Evolutionary conservation across 2,797 vertebrate genomes (phyloP).

Genomic region (Alcedo quadribrachys): DNA sequence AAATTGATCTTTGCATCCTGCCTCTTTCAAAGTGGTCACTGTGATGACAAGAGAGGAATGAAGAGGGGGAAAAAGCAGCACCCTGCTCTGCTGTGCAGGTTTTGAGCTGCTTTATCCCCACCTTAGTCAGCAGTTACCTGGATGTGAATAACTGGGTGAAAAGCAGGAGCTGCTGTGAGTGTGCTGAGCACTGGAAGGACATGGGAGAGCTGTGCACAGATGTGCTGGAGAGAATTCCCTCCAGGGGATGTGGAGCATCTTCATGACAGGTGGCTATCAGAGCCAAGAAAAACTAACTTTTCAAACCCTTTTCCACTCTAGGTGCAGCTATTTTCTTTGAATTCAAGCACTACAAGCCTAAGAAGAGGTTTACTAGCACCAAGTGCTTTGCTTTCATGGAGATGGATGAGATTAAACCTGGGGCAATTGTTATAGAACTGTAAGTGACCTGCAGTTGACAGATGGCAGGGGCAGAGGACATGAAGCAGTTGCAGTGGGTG

Average conservation of each 20-base stretch:
- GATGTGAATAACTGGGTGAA: not conserved
- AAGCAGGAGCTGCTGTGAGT: not conserved
- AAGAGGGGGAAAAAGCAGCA: not conserved
- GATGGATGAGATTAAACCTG: slow-evolving; percentile 97
- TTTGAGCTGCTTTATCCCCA: not conserved
- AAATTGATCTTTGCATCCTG: slow-evolving; percentile 1
- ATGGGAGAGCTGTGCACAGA: not conserved
- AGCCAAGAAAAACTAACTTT: not conserved
- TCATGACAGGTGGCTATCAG: not conserved
- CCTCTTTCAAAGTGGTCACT: not conserved
- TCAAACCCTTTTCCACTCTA: slow-evolving; percentile 51
- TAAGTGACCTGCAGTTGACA: slow-evolving; percentile 78
- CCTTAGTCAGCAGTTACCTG: not conserved
- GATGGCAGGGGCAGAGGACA: not conserved
- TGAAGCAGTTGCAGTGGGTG: not conserved
- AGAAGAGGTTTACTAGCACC: slow-evolving; percentile 97
- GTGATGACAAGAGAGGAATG: not conserved
- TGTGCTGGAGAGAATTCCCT: not conserved
- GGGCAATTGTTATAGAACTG: slow-evolving; percentile 96
- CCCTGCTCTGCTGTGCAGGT: not conserved
- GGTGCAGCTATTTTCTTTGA: slow-evolving; percentile 99
- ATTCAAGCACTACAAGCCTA: slow-evolving; percentile 99
- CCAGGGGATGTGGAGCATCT: not conserved
- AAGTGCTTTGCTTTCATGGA: slow-evolving; percentile 99
- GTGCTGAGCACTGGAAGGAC: not conserved